phyloP scores from a whole-genome alignment of 1,140 invertebrate species.

The Globodera rostochiensis region DNA sequence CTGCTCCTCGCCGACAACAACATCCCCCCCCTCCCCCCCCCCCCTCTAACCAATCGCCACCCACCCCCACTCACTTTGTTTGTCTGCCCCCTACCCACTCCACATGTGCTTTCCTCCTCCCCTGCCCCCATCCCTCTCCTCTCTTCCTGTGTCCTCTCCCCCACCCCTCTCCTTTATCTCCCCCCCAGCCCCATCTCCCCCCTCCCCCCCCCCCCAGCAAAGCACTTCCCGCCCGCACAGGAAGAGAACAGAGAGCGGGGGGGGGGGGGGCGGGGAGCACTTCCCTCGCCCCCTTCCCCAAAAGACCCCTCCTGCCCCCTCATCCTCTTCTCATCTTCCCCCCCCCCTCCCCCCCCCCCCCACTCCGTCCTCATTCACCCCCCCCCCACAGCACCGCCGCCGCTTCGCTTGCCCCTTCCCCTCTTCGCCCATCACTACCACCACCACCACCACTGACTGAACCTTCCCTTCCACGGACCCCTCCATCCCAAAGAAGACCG shows the following conservation, averaged over 20 bases:
- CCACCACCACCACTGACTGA: conserved; percentile 12
- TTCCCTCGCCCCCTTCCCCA: not conserved
- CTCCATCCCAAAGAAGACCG: not conserved
- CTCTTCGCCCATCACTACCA: not conserved
- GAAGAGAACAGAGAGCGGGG: not conserved
- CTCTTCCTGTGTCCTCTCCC: not conserved
- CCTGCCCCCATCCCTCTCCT: not conserved
- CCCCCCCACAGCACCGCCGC: conserved; percentile 3
- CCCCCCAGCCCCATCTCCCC: not conserved
- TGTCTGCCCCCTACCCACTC: not conserved
- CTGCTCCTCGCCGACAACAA: not conserved
- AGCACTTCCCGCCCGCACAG: not conserved
- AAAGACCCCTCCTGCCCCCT: not conserved
- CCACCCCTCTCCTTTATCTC: not conserved
- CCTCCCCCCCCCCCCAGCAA: not conserved
- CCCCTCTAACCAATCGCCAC: not conserved
- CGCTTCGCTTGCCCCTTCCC: conserved; percentile 1
- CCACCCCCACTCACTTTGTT: not conserved
- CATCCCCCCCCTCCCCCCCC: not conserved
- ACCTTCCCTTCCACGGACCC: conserved; percentile 5
- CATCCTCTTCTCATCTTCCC: not conserved
- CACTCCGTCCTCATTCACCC: conserved; percentile 19
- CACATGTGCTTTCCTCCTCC: not conserved
- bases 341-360: not conserved
- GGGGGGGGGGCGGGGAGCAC: conserved; percentile 8